Conservation (phyloP, 2,797 vertebrate species). For the Channa striata region DNA sequence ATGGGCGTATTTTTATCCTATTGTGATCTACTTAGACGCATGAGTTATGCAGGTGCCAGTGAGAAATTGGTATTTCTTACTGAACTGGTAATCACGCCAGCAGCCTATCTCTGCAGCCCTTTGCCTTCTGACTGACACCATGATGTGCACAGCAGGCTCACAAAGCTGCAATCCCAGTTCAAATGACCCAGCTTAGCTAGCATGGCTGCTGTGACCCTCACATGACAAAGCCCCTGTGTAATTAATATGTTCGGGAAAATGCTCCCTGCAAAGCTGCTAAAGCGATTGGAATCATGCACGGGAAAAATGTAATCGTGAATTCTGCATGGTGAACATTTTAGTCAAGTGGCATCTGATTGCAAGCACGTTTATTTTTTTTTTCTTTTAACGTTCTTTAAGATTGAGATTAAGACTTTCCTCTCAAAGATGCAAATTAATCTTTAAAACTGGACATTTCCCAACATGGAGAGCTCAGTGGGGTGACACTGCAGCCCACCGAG, state of each 20-base stretch:
- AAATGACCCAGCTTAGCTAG: constrained; percentile 93
- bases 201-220: constrained; percentile 89
- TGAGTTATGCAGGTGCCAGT: constrained; percentile 84
- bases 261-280: constrained; percentile 91
- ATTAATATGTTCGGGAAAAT: constrained; percentile 98
- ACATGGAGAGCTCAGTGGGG: constrained; percentile 94
- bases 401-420: constrained; percentile 96
- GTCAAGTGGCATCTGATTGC: constrained; percentile 94
- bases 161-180: constrained; percentile 87
- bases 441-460: constrained; percentile 95
- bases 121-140: constrained; percentile 80
- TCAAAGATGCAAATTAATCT: constrained; percentile 99
- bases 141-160: constrained; percentile 91
- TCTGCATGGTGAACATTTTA: constrained; percentile 94
- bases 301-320: constrained; percentile 93
- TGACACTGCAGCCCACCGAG: constrained; percentile 91
- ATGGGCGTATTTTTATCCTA: constrained; percentile 75
- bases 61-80: constrained; percentile 88
- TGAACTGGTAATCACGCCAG: constrained; percentile 86
- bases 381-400: constrained; percentile 96
- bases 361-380: constrained; percentile 80
- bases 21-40: constrained; percentile 74
- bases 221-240: constrained; percentile 92
- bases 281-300: constrained; percentile 93
- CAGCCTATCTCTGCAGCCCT: constrained; percentile 83